A percentile compares a stretch with the other conserved stretches of the same genome.
phyloP scores from a whole-genome alignment of 2,797 vertebrate species.

The Tiaroga cobitis region DNA sequence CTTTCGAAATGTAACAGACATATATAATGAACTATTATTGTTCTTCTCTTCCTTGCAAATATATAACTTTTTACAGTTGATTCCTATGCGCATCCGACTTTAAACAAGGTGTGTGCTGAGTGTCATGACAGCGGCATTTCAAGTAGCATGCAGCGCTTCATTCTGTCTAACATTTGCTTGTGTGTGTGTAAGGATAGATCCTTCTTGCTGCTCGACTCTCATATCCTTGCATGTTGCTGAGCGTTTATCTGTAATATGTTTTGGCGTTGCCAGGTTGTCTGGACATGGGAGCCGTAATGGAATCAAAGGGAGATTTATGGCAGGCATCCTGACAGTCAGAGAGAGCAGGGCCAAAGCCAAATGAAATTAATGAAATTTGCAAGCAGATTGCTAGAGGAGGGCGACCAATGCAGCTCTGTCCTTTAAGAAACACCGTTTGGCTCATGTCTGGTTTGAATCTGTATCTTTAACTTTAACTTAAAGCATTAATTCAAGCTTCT shows the following conservation, averaged over 20 bases:
- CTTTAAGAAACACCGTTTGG: slow-evolving; percentile 52
- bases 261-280: slow-evolving; percentile 74
- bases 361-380: slow-evolving; percentile 82
- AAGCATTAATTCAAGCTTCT: not conserved
- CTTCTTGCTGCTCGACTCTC: slow-evolving; percentile 44
- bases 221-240: slow-evolving; percentile 61
- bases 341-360: slow-evolving; percentile 73
- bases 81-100: no score
- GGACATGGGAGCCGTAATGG: slow-evolving; percentile 79
- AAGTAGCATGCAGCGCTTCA: not conserved
- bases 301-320: slow-evolving; percentile 82
- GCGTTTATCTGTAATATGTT: slow-evolving; percentile 70
- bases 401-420: slow-evolving; percentile 65
- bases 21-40: not conserved
- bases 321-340: slow-evolving; percentile 69
- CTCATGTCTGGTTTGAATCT: slow-evolving; percentile 21
- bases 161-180: slow-evolving; percentile 47
- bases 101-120: not conserved
- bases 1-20: slow-evolving; percentile 7
- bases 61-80: not conserved
- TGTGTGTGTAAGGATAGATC: slow-evolving; percentile 48
- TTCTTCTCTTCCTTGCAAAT: slow-evolving; percentile 14
- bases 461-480: not conserved
- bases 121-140: not conserved
- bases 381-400: slow-evolving; percentile 72